Evolutionary conservation across 2,888 invertebrate species (phyloP).

Genomic region (Adelphocoris suturalis): DNA sequence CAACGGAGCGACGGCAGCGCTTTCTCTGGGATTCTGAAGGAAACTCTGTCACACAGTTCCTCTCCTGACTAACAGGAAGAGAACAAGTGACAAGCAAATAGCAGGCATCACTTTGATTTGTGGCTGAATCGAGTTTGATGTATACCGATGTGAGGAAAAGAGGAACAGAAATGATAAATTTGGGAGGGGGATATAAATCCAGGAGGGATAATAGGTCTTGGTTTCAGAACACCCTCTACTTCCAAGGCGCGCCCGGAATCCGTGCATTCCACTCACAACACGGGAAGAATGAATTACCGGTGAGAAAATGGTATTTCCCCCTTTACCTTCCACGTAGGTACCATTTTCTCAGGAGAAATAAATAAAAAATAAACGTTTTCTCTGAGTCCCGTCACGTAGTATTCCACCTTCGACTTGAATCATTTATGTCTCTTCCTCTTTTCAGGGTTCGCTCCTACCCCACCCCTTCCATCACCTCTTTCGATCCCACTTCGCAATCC

Average conservation of each 20-base stretch:
- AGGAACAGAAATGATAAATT: neutral
- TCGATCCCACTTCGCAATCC: no score
- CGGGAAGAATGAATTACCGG: neutral
- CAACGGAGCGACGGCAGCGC: no score
- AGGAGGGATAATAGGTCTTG: neutral
- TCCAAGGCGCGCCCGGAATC: neutral
- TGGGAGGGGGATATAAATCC: neutral
- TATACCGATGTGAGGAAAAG: no score
- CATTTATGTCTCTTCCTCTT: constrained; percentile 19
- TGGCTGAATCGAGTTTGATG: no score
- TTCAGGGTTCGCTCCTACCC: no score
- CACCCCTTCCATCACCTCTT: no score
- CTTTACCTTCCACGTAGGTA: neutral
- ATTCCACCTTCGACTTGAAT: constrained; percentile 60
- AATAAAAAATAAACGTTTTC: constrained; percentile 47
- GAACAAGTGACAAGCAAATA: no score
- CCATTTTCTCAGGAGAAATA: constrained; percentile 56
- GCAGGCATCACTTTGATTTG: no score
- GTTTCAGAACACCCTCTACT: neutral
- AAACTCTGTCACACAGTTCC: no score
- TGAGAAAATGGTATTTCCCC: neutral
- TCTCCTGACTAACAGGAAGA: no score
- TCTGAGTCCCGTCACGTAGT: constrained; percentile 54
- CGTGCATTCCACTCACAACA: neutral
- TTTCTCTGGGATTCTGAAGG: no score